Evolutionary conservation across 2,797 vertebrate species (phyloP).

Genomic region (Amphiprion clarkii): DNA sequence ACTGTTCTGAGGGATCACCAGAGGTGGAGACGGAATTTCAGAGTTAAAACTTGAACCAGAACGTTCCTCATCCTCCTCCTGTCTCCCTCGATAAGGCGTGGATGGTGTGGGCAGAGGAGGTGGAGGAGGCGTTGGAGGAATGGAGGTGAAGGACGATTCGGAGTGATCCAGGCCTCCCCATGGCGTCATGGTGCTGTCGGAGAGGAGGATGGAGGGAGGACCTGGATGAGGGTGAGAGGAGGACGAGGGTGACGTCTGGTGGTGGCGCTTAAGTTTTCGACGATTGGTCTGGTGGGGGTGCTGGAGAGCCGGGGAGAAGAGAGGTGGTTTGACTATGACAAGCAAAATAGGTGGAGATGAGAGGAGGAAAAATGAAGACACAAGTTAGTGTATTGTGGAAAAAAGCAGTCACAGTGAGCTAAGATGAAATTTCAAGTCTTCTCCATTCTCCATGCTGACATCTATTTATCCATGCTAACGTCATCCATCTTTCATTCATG

Average conservation of each 20-base stretch:
- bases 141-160: constrained; percentile 78
- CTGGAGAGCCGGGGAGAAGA: constrained; percentile 40
- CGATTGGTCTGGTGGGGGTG: constrained; percentile 39
- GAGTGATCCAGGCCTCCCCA: constrained; percentile 76
- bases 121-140: constrained; percentile 55
- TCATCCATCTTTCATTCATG: too few relatives aligned
- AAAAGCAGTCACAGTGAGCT: too few relatives aligned
- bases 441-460: too few relatives aligned
- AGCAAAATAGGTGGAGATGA: background rate
- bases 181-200: constrained; percentile 76
- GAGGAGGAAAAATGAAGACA: background rate
- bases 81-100: constrained; percentile 30
- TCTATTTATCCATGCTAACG: too few relatives aligned
- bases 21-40: constrained; percentile 40
- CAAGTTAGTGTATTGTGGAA: too few relatives aligned
- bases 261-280: constrained; percentile 51
- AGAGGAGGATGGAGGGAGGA: constrained; percentile 48
- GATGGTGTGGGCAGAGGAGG: constrained; percentile 43
- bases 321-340: constrained; percentile 55
- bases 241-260: constrained; percentile 31
- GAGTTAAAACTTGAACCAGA: constrained; percentile 57
- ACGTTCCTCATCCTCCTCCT: constrained; percentile 8
- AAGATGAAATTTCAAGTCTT: too few relatives aligned
- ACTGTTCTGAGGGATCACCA: constrained; percentile 23
- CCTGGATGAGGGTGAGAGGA: constrained; percentile 48